Evolutionary conservation across 2,888 invertebrate genomes (phyloP).

Genomic region (Synanthedon formicaeformis): DNA sequence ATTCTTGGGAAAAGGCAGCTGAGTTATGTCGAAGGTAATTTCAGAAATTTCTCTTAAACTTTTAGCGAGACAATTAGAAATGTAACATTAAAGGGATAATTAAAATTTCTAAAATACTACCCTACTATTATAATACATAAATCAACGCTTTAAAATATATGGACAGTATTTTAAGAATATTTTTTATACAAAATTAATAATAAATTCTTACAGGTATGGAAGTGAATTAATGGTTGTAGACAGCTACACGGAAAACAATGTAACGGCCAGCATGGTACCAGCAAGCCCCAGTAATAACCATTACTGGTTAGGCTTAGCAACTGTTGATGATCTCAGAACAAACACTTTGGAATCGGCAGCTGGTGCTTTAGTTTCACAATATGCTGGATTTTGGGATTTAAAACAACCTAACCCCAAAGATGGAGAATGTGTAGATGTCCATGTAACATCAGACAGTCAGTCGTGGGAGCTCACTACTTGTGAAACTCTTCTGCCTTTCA

Average conservation of each 20-base stretch:
- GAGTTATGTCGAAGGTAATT: conserved; percentile 92
- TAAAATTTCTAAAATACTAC: conserved; percentile 29
- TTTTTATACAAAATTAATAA: neutral
- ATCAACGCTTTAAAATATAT: neutral
- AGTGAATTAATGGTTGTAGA: conserved; percentile 94
- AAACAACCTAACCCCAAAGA: conserved; percentile 88
- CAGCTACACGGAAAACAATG: conserved; percentile 91
- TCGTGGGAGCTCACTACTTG: conserved; percentile 96
- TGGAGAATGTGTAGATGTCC: conserved; percentile 92
- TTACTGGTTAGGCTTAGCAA: conserved; percentile 92
- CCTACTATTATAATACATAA: neutral
- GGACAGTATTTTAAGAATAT: neutral
- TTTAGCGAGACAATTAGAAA: conserved; percentile 1
- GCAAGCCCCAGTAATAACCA: conserved; percentile 77
- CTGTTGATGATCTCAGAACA: conserved; percentile 90
- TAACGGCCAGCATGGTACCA: conserved; percentile 84
- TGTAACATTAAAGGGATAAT: neutral
- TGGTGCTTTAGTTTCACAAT: conserved; percentile 90
- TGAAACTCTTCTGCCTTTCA: conserved; percentile 92
- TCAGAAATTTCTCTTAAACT: neutral
- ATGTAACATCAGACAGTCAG: conserved; percentile 77
- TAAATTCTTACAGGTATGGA: conserved; percentile 80
- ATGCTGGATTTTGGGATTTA: conserved; percentile 93
- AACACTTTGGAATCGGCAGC: conserved; percentile 95
- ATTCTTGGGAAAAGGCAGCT: conserved; percentile 96